Evolutionary conservation across 2,113 vertebrate genomes (phyloP).

Genomic region (Zosterops lateralis): DNA sequence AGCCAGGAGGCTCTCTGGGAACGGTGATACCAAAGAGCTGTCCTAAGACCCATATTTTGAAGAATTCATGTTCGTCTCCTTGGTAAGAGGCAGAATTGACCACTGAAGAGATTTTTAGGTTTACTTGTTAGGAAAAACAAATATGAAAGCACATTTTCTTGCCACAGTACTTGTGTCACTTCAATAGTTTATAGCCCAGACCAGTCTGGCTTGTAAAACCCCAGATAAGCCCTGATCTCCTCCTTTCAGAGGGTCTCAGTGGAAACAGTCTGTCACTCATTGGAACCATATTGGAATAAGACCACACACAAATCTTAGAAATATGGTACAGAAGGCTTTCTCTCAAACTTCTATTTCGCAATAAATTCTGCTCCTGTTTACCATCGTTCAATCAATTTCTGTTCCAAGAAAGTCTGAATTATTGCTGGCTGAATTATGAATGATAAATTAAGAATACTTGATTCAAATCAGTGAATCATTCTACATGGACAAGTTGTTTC

Average conservation of each 20-base stretch:
- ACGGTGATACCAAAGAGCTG: not conserved
- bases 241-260: not conserved
- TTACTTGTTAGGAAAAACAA: not conserved
- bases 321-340: not conserved
- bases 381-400: not conserved
- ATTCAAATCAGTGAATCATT: slow-evolving; percentile 36
- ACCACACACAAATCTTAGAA: not conserved
- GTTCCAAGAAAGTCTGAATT: slow-evolving; percentile 20
- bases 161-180: not conserved
- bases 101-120: not conserved
- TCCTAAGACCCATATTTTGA: not conserved
- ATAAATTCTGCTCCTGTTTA: not conserved
- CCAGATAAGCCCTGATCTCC: accelerated
- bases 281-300: not conserved
- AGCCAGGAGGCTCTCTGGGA: no score
- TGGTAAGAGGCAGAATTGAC: not conserved
- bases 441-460: slow-evolving; percentile 25
- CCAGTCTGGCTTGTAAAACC: not conserved
- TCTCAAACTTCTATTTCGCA: not conserved
- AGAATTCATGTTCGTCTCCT: not conserved
- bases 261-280: not conserved
- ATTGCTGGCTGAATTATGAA: slow-evolving; percentile 8
- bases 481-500: slow-evolving; percentile 28
- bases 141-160: not conserved
- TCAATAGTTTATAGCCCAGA: not conserved